Conservation (phyloP, 2,113 vertebrate species). For the Capreolus pygargus region DNA sequence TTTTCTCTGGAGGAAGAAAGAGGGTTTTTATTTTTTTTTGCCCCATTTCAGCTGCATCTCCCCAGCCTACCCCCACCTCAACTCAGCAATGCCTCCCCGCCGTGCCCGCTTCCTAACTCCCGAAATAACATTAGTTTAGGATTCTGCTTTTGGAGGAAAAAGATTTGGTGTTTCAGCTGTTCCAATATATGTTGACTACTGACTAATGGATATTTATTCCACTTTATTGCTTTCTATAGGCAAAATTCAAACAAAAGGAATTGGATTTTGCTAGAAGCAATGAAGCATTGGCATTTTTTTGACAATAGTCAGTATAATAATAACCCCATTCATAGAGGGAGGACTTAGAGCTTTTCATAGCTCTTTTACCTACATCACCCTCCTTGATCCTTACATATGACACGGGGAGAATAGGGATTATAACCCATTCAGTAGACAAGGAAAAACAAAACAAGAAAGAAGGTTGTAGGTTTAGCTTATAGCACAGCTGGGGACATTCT, state of each 20-base stretch:
- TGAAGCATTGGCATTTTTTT: constrained; percentile 59
- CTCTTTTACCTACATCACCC: neutral
- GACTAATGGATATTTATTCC: constrained; percentile 58
- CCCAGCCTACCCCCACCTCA: neutral
- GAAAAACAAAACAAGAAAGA: neutral
- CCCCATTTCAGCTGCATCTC: neutral
- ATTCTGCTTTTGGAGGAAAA: constrained; percentile 65
- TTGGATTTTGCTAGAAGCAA: constrained; percentile 64
- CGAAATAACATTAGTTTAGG: constrained; percentile 53
- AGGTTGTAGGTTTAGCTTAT: neutral
- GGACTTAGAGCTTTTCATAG: neutral
- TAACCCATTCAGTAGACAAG: neutral
- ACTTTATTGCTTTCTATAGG: constrained; percentile 65
- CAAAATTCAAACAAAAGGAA: constrained; percentile 70
- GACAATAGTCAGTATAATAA: constrained; percentile 20
- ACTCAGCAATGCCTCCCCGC: neutral
- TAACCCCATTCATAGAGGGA: neutral
- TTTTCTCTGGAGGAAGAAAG: neutral
- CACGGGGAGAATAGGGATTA: neutral
- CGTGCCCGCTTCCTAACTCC: neutral
- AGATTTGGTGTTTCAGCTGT: constrained; percentile 55
- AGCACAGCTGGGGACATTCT: neutral
- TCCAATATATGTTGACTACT: constrained; percentile 46
- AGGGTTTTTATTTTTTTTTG: constrained; percentile 27
- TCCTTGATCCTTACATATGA: neutral